Base-by-base conservation (phyloP, 2,888 invertebrate genomes). In the Malthinus seriepunctatus region DNA sequence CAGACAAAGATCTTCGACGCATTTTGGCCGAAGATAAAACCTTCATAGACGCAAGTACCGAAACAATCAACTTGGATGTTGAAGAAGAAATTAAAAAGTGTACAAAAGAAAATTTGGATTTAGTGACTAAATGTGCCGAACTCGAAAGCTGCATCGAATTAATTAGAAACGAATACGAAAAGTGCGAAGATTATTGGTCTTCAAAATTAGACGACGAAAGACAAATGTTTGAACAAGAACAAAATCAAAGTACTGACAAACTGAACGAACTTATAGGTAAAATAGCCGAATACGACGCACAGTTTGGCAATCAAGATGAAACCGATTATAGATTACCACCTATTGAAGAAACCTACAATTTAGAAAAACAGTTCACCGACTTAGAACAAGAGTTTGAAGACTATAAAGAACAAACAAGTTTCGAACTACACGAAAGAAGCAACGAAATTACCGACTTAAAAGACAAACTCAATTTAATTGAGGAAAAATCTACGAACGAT, bases 181-280 rank as follows among this genome's bases (percentile, higher is more conserved):
- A 87, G 60, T 90, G 91, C 75, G 94, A 94, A 75, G 93, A 93
- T 75, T 93, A 93, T 79, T 94, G 93, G 93, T 83, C 86, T 47
- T 80, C 81, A 32, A 93, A 93, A 77, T 79, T 93, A 56, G 87
- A 88, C 46, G 91, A 90, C 62, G 93, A 93, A 76, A 83, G 93
- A 31, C 85, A 85, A 63, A 78, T 88, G 55, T 88, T 87, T 72
- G 89, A 88, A 69, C 86, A 87, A 61, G 91, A 92, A 72, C 90
- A 90, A 76, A 84, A 84, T 66, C 84, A 88, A 45, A 88, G 85
- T 62, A 91, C 89, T 74, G 89, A 90, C 68, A 90, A 91, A 66
- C 86, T 92, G 63, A 82, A 84, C 1, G 90, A 90, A 64, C 79
- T 93, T 23, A 83, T 89, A 67, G 80, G 82, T 15, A 90, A 90